Evolutionary conservation across 2,113 vertebrate genomes (phyloP).

Genomic region (Etia nguti): DNA sequence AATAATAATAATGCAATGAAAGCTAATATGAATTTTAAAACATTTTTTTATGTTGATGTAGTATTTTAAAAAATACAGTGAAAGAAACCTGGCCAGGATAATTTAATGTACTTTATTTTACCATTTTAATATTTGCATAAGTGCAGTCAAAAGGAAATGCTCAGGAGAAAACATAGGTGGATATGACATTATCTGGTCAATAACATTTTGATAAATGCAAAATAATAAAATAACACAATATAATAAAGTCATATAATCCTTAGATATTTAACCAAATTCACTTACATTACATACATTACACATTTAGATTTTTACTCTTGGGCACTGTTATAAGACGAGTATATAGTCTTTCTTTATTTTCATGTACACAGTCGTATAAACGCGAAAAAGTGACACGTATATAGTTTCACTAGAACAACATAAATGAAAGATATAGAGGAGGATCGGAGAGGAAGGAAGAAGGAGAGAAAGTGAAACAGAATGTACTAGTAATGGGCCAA

Average conservation of each 20-base stretch:
- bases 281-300: not conserved
- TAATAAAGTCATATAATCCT: not conserved
- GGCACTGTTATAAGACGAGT: not conserved
- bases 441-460: not conserved
- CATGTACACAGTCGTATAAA: not conserved
- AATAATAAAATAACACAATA: not conserved
- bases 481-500: conserved; percentile 43
- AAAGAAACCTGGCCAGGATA: not conserved
- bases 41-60: not conserved
- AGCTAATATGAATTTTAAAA: not conserved
- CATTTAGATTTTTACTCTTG: not conserved
- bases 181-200: not conserved
- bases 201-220: not conserved
- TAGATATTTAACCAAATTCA: not conserved
- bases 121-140: not conserved
- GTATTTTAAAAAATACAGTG: not conserved
- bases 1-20: not conserved
- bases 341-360: not conserved
- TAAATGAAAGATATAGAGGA: not conserved
- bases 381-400: not conserved
- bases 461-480: conserved; percentile 60
- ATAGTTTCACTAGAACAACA: not conserved
- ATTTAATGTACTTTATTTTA: not conserved
- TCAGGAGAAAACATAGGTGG: not conserved
- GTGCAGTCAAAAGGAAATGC: not conserved